Conservation (phyloP, 2,888 invertebrate species). For the Myathropa florea region DNA sequence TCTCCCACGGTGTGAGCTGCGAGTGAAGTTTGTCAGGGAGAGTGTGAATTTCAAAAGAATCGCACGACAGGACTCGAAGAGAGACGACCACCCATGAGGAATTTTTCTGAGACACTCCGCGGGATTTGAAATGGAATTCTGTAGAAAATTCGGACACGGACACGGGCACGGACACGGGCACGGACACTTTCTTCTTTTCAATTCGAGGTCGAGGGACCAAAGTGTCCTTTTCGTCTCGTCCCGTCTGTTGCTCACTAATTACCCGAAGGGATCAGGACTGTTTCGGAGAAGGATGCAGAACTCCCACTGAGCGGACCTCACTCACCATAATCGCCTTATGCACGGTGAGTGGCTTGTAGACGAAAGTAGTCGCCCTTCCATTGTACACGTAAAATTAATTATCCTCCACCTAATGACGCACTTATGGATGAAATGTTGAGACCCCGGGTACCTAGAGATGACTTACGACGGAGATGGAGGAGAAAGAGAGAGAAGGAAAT, state of each 20-base stretch:
- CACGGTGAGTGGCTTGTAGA: conserved; percentile 53
- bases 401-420: conserved; percentile 66
- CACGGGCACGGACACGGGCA: too few relatives aligned
- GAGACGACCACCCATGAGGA: conserved; percentile 52
- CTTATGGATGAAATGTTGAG: conserved; percentile 51
- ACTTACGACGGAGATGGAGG: conserved; percentile 1
- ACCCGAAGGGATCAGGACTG: conserved; percentile 25
- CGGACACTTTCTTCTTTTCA: neutral
- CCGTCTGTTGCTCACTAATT: conserved; percentile 52
- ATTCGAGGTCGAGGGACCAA: neutral
- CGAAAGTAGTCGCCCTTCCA: conserved; percentile 23
- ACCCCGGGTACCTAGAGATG: conserved; percentile 11
- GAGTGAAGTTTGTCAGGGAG: conserved; percentile 20
- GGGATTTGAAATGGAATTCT: conserved; percentile 10
- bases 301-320: conserved; percentile 60
- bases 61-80: conserved; percentile 28
- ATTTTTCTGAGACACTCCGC: conserved; percentile 34
- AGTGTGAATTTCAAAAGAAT: conserved; percentile 60
- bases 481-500: too few relatives aligned
- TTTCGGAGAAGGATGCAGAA: conserved; percentile 55
- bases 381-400: conserved; percentile 45
- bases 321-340: conserved; percentile 61
- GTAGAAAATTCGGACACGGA: neutral
- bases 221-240: conserved; percentile 33
- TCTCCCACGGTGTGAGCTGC: conserved; percentile 35